Evolutionary conservation across 2,797 vertebrate genomes (phyloP), one percentile per base, ranked within the genome.

Genomic region (Simalia tracyae): DNA sequence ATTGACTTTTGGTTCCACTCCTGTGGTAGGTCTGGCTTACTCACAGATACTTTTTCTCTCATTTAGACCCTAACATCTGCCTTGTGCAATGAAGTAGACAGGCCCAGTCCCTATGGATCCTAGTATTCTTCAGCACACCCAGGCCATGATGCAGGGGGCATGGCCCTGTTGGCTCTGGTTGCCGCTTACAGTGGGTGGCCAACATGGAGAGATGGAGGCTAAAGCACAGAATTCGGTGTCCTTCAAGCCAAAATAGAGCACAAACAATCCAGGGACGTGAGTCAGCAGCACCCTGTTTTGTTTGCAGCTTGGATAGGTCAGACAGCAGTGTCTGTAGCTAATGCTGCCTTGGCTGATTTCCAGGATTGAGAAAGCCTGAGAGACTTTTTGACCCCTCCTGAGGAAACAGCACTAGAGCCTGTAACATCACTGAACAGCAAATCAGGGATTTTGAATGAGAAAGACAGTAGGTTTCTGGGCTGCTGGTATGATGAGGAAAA

Each of bases 271-370:
- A 86, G 57, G 61, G 86, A n/a, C 3, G n/a, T 93, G 91, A 92
- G 85, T 93, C 93, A 93, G 85, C 88, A 88, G 85, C 15, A 87
- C 91, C 93, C 91, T 93, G 93, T 88, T 93, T 92, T 87, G 66
- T 85, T 88, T 31, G 56, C 86, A 76, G 64, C 57, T 60, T 84
- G 57, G 89, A 86, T 63, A 31, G 36, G 86, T 81, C 93, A 63
- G 89, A 88, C 89, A 89, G 46, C 76, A 86, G 6, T 56, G 72
- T 92, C 85, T 85, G 72, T 66, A 85, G 61, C 86, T 90, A 92
- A 93, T 90, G 72, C 42, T 85, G 72, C 88, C 90, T 72, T 92
- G 91, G 91, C 91, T 56, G n/a, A 84, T 90, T 90, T 87, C 87
- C 68, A 90, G 28, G 31, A 68, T 24, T 50, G 72, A 93, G 61